phyloP scores from a whole-genome alignment of 2,888 invertebrate species.

The Drosophila atroscutellata region DNA sequence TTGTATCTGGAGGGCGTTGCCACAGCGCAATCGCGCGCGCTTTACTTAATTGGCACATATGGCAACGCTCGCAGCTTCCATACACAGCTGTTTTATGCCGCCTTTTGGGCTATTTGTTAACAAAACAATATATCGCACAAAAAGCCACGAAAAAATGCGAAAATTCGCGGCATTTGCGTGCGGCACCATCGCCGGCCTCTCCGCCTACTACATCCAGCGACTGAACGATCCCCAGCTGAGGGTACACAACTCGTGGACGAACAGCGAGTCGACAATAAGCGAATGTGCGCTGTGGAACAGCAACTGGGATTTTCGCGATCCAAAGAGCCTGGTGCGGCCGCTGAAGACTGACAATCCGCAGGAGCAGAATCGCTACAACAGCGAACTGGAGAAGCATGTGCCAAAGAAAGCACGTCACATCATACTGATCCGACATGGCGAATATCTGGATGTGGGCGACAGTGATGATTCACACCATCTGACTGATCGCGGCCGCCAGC shows the following conservation, averaged over 20 bases:
- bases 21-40: conserved; percentile 3
- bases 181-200: conserved; percentile 89
- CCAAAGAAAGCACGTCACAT: conserved; percentile 89
- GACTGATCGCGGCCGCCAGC: conserved; percentile 92
- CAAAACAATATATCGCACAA: background rate
- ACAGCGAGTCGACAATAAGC: conserved; percentile 77
- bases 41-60: background rate
- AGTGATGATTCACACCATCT: conserved; percentile 90
- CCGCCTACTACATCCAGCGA: conserved; percentile 87
- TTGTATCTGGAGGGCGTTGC: conserved; percentile 7
- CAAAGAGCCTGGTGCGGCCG: conserved; percentile 89
- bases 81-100: conserved; percentile 49
- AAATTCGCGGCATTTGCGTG: conserved; percentile 85
- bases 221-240: conserved; percentile 85
- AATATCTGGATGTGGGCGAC: conserved; percentile 92
- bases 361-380: conserved; percentile 89
- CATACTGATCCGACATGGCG: conserved; percentile 96
- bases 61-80: conserved; percentile 12
- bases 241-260: conserved; percentile 90
- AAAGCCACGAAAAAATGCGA: conserved; percentile 45
- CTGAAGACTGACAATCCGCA: conserved; percentile 85
- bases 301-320: conserved; percentile 96
- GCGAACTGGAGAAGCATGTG: conserved; percentile 88
- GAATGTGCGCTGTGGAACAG: conserved; percentile 90
- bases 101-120: conserved; percentile 20